Evolutionary conservation across 2,888 invertebrate species (phyloP).

Genomic region (Leuctra nigra): DNA sequence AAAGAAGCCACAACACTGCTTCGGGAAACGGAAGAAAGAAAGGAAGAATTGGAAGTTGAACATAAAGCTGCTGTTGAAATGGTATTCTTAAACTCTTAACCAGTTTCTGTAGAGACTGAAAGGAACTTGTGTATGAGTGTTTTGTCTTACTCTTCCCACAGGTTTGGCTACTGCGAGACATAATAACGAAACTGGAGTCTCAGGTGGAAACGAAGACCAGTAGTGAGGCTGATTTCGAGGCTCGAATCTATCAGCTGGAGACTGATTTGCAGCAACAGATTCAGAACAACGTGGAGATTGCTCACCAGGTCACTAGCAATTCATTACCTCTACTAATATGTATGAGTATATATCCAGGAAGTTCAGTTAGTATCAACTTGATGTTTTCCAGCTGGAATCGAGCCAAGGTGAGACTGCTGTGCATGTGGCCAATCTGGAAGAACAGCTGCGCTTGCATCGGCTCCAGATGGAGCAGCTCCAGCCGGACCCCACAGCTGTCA

Average conservation of each 20-base stretch:
- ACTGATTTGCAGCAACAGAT: constrained; percentile 50
- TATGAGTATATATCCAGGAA: not conserved
- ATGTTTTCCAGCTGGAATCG: constrained; percentile 23
- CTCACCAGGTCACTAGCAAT: constrained; percentile 49
- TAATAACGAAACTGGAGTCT: constrained; percentile 67
- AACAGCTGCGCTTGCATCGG: constrained; percentile 31
- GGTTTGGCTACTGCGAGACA: constrained; percentile 63
- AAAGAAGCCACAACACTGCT: constrained; percentile 59
- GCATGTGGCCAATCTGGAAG: constrained; percentile 45
- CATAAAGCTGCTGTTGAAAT: constrained; percentile 70
- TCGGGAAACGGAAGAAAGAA: constrained; percentile 52
- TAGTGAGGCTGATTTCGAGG: constrained; percentile 54
- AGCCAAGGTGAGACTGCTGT: constrained; percentile 39
- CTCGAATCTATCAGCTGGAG: constrained; percentile 51
- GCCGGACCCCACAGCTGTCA: constrained; percentile 34
- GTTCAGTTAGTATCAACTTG: not conserved
- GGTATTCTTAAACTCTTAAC: constrained; percentile 31
- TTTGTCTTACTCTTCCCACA: too few species aligned
- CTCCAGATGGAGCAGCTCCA: constrained; percentile 31
- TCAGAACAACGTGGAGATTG: constrained; percentile 48
- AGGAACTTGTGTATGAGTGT: too few species aligned
- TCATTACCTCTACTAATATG: too few species aligned
- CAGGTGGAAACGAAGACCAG: constrained; percentile 62
- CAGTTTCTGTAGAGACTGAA: too few species aligned
- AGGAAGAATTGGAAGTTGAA: constrained; percentile 61